Base-by-base conservation (phyloP, 2,888 invertebrate genomes). In the Leucophora obtusa region DNA sequence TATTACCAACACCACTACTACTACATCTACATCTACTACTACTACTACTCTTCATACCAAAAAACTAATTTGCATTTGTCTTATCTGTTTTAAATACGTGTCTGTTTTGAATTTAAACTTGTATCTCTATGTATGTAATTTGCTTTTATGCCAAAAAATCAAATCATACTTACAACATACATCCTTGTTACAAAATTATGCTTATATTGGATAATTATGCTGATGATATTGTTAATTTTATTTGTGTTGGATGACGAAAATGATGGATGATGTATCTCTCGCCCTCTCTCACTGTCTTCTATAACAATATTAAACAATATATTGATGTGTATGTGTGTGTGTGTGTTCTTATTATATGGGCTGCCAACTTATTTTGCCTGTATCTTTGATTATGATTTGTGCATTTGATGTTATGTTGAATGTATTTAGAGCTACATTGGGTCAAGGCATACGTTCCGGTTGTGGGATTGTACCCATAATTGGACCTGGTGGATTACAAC, bases 381-480 rank as follows among this genome's bases (percentile, higher is more conserved):
- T 28, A 28, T 63, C 53, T 70, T 73, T 18, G 17, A 51, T 66
- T 56, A 70, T 77, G 72, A 72, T 77, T 77, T 81, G 71, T 72
- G 81, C 78, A 81, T 81, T 81, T 74, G 81, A 77, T 81, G 60
- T 71, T 72, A 70, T 81, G 78, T 78, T 81, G 69, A 71, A 79
- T 81, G 86, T 56, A 18, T 88, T 87, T 89, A 90, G 90, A 89
- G 87, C 90, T 86, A 90, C 90, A 84, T 89, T 90, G 88, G 90
- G 90, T 87, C 90, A 90, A 89, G 90, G 90, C 86, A 90, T 90
- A 83, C 89, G 90, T 79, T 90, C 89, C 84, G 90, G 90, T 86
- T 90, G 90, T 86, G 89, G 89, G 86, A 89, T 90, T 87, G 89
- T 90, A 83, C 90, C 90, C 58, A 86, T 90, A 68, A 90, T 90